phyloP scores from a whole-genome alignment of 2,113 vertebrate species.

The Notechis scutatus region DNA sequence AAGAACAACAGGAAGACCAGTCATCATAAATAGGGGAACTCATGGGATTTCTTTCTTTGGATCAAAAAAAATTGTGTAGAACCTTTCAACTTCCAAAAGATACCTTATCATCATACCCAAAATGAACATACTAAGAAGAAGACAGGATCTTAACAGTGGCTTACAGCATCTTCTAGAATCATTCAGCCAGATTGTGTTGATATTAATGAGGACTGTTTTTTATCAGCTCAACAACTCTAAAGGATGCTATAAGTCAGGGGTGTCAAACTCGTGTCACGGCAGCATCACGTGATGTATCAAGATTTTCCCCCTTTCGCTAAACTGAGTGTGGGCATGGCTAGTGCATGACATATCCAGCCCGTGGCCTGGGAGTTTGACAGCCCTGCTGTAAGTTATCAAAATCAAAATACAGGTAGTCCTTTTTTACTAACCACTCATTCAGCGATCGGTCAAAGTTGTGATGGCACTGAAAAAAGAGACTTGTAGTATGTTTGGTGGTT shows the following conservation, averaged over 20 bases:
- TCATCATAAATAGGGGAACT: neutral
- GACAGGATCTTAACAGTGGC: neutral
- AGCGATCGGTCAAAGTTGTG: neutral
- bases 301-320: too few species aligned
- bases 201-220: too few species aligned
- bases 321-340: too few species aligned
- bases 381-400: neutral
- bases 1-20: conserved; percentile 2
- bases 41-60: neutral
- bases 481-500: neutral
- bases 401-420: neutral
- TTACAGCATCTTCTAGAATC: neutral
- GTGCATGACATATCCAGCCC: too few species aligned
- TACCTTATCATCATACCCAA: neutral
- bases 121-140: neutral
- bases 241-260: too few species aligned
- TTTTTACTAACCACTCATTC: neutral
- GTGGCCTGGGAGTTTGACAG: too few species aligned
- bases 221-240: too few species aligned
- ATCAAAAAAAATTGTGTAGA: neutral
- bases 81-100: neutral
- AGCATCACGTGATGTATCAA: too few species aligned
- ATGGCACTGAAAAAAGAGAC: neutral
- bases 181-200: too few species aligned
- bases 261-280: too few species aligned